Evolutionary conservation across 2,797 vertebrate species (phyloP), one percentile per base, ranked within the genome.

Genomic region (Gymnothorax javanicus): DNA sequence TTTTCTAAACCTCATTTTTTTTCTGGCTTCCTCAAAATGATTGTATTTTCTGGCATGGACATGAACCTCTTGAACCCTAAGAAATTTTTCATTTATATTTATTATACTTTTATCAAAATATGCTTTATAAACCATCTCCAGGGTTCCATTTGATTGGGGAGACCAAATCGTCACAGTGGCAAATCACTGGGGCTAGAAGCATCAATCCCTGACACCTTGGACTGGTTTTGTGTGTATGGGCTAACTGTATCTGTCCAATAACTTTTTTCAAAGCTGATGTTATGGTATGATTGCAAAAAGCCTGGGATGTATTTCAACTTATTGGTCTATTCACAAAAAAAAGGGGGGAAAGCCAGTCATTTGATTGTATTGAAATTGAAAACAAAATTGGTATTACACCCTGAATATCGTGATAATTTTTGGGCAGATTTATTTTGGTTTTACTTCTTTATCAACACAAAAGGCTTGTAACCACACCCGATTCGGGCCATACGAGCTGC

Each of bases 391-490:
- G 92, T 91, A 90, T 93, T 91, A 90, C 91, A 91, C 91, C 92
- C 92, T 85, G 87, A 92, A 92, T 92, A 92, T 92, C 90, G 91
- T 93, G 90, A 43, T 43, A 43, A 43, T 43, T 43, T 92, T 94
- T 79, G 89, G 90, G 92, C 93, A 92, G 91, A 93, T 92, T 93
- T 92, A 91, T 95, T 96, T 95, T 96, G 95, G 95, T 95, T 96
- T 95, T 94, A 91, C 85, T 94, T 90, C 93, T 94, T 90, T 88
- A 50, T 58, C 67, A 81, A 87, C 82, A 86, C 87, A 91, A 92
- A 95, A 95, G 94, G 94, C 95, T 95, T 95, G 94, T 94, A 95
- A 94, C 95, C 94, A 95, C 94, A 94, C 93, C 91, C 92, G 52
- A 94, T 91, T 93, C 92, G 94, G 92, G 89, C 93, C 92, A 91